These are phyloP conservation scores for Corythornis vintsioides DNA, from an alignment of 2,113 vertebrate genomes.

Conservation along the genomic window DNA sequence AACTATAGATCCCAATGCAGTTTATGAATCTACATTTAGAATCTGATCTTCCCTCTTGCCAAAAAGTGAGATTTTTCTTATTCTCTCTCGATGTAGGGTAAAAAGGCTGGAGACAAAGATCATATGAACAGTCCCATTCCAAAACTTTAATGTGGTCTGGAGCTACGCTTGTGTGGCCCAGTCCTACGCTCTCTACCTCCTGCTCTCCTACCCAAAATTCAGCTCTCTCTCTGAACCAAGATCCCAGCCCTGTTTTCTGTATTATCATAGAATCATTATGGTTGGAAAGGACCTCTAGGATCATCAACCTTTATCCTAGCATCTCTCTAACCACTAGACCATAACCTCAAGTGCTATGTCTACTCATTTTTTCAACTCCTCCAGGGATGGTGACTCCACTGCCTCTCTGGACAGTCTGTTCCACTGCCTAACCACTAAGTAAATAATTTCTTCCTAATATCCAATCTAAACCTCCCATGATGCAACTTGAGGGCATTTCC, in stretches of 20 bases:
- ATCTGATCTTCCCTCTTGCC: neutral
- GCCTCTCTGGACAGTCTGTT: too few species aligned
- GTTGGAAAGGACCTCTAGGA: too few species aligned
- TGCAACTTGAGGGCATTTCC: too few species aligned
- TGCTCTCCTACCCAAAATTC: neutral
- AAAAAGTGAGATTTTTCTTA: neutral
- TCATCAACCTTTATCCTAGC: too few species aligned
- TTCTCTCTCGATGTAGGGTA: rapidly evolving
- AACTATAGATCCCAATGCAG: neutral
- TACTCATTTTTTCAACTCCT: too few species aligned
- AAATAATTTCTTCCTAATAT: too few species aligned
- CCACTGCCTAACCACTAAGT: too few species aligned
- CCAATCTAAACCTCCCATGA: too few species aligned
- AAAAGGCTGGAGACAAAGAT: neutral
- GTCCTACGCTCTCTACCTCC: neutral
- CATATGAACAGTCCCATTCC: neutral
- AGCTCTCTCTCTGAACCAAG: neutral
- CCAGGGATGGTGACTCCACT: too few species aligned
- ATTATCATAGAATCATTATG: too few species aligned
- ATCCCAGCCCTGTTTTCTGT: neutral
- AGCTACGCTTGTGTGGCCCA: neutral
- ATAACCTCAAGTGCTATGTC: too few species aligned
- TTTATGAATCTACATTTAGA: neutral
- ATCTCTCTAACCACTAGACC: too few species aligned
- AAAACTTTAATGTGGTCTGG: neutral